Conservation (phyloP, 2,797 vertebrate genomes). For the Bradypodion ventrale region DNA sequence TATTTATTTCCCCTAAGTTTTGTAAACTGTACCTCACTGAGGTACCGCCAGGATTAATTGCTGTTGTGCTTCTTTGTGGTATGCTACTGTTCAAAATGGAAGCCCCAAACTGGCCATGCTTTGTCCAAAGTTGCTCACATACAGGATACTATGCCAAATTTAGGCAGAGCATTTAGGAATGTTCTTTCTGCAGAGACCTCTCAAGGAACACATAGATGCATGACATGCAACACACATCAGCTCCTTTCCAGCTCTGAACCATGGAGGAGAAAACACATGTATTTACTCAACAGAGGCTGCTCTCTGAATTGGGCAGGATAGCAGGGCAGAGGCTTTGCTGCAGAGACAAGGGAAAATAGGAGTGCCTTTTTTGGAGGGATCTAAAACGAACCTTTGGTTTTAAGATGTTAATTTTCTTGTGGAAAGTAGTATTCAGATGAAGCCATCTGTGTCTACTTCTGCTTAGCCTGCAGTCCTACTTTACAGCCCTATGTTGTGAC, state of each 20-base stretch:
- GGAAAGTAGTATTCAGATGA: neutral
- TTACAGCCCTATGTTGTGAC: too few relatives aligned
- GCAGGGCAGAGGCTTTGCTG: neutral
- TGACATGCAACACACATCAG: too few relatives aligned
- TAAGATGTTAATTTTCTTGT: constrained; percentile 2
- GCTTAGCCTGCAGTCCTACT: too few relatives aligned
- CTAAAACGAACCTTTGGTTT: neutral
- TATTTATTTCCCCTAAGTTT: constrained; percentile 33
- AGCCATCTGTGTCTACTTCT: too few relatives aligned
- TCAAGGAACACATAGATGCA: too few relatives aligned
- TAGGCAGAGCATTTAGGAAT: neutral
- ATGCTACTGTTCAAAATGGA: neutral
- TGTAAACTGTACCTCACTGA: neutral
- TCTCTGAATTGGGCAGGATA: neutral
- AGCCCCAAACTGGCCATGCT: neutral
- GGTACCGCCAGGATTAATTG: neutral
- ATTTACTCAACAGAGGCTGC: neutral
- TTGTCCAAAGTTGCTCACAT: neutral
- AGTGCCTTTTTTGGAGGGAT: neutral
- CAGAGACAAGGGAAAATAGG: neutral
- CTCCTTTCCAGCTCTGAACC: neutral
- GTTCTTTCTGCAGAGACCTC: neutral
- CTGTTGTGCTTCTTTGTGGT: neutral
- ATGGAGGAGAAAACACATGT: neutral
- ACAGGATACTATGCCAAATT: constrained; percentile 3